Percentiles rank a stretch among this genome's conserved stretches.
Conservation (phyloP, 2,113 vertebrate genomes). For the Tauraco erythrolophus region DNA sequence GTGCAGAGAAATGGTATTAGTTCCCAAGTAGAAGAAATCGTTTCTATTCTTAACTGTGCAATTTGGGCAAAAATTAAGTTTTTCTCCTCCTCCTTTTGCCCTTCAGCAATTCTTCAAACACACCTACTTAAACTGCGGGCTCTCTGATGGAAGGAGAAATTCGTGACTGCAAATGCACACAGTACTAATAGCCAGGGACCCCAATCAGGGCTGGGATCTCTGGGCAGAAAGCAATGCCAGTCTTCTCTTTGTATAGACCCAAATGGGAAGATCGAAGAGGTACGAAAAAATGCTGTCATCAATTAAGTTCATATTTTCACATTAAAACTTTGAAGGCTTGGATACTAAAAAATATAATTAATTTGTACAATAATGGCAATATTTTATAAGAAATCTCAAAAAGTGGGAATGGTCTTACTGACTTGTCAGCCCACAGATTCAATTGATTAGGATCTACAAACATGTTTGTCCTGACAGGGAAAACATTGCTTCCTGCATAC, state of each 20-base stretch:
- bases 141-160: not conserved
- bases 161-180: not conserved
- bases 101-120: not conserved
- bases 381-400: not conserved
- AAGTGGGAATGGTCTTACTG: not conserved
- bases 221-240: not conserved
- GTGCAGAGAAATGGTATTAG: not conserved
- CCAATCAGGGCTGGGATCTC: not conserved
- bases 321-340: not conserved
- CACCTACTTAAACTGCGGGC: not conserved
- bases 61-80: not conserved
- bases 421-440: not conserved
- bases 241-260: not conserved
- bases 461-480: not conserved
- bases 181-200: not conserved
- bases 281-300: not conserved
- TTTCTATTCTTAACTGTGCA: not conserved
- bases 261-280: too few relatives aligned
- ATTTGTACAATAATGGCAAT: not conserved
- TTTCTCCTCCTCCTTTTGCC: not conserved
- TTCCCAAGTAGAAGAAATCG: not conserved
- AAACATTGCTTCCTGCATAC: not conserved
- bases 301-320: not conserved
- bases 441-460: not conserved
- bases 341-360: not conserved